A percentile compares a stretch with the other conserved stretches of the same genome.
phyloP scores from a whole-genome alignment of 2,797 vertebrate genomes.

The Hafferia zeledoni region DNA sequence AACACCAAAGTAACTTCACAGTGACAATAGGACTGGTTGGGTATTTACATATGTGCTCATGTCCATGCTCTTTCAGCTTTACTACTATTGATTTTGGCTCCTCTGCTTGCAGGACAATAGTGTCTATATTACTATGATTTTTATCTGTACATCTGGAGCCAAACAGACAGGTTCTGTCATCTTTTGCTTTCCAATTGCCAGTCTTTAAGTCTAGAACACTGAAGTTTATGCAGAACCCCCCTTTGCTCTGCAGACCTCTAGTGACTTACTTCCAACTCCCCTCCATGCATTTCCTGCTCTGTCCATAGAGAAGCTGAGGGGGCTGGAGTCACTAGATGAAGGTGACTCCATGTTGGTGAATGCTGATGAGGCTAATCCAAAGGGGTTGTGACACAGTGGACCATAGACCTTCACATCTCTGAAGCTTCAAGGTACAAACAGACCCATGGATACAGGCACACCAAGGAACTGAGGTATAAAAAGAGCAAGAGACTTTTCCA shows the following conservation, averaged over 20 bases:
- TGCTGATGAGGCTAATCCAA: neutral
- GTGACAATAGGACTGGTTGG: neutral
- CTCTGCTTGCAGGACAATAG: neutral
- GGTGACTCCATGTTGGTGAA: neutral
- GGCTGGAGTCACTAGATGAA: neutral
- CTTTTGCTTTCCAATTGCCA: neutral
- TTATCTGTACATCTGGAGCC: neutral
- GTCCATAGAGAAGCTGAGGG: neutral
- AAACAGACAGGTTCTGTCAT: neutral
- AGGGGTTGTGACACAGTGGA: neutral
- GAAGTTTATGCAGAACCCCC: neutral
- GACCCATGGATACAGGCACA: accelerated
- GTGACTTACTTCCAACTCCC: neutral
- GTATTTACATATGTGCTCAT: neutral
- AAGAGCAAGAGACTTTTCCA: neutral
- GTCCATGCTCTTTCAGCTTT: neutral
- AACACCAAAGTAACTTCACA: neutral
- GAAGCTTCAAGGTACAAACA: neutral
- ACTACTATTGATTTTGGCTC: neutral
- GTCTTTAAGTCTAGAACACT: neutral
- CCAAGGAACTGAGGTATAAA: neutral
- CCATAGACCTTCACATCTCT: neutral
- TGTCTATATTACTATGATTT: neutral
- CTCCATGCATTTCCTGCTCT: neutral
- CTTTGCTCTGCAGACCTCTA: neutral